Conservation (phyloP, 1,140 invertebrate genomes). For the Tetramorium parvispinum region DNA sequence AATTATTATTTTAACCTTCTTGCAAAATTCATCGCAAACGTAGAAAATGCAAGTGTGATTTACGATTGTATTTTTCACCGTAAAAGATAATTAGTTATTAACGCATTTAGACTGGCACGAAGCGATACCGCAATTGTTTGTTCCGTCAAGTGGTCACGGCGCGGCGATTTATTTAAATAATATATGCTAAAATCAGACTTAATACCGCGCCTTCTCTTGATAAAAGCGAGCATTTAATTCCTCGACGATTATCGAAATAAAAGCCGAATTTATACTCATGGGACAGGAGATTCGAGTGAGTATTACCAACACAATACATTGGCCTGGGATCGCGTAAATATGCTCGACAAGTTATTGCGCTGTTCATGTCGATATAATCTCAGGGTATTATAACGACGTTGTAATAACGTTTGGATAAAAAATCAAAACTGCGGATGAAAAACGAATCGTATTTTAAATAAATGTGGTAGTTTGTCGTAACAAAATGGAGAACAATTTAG, state of each 20-base stretch:
- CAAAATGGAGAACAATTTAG: not conserved
- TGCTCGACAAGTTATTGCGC: slow-evolving; percentile 24
- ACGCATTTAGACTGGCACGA: not conserved
- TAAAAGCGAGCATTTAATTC: slow-evolving; percentile 52
- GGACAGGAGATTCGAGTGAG: slow-evolving; percentile 1
- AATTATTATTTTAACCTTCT: not conserved
- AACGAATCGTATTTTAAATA: not conserved
- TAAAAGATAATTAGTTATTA: slow-evolving; percentile 47
- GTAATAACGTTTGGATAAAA: slow-evolving; percentile 25
- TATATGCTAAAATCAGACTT: slow-evolving; percentile 46
- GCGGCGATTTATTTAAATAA: slow-evolving; percentile 43
- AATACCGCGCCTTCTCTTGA: slow-evolving; percentile 11
- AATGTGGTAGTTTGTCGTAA: not conserved
- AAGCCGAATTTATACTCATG: slow-evolving; percentile 40
- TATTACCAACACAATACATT: slow-evolving; percentile 17
- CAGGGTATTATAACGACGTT: slow-evolving; percentile 14
- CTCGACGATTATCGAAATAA: slow-evolving; percentile 57
- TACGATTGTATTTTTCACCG: not conserved
- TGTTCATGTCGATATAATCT: slow-evolving; percentile 37
- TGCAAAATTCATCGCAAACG: slow-evolving; percentile 20
- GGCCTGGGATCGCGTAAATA: slow-evolving; percentile 9
- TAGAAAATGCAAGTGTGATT: not conserved
- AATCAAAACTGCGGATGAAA: slow-evolving; percentile 3
- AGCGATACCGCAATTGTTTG: slow-evolving; percentile 20
- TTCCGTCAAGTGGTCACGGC: not conserved